phyloP scores from a whole-genome alignment of 2,797 vertebrate genomes.

The Pantherophis vulpinus region DNA sequence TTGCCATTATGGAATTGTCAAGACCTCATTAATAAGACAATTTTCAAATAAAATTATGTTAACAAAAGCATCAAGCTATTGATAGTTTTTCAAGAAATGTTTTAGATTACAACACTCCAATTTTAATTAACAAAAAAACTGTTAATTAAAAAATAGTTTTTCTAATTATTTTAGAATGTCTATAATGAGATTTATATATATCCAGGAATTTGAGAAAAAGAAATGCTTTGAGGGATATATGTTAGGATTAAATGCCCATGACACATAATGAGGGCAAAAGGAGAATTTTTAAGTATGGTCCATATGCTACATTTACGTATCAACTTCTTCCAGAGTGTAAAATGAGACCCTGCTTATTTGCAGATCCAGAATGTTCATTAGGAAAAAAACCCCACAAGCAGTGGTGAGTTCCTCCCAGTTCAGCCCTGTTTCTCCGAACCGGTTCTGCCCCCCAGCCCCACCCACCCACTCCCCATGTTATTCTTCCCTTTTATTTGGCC shows the following conservation, averaged over 20 bases:
- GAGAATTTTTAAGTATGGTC: not conserved
- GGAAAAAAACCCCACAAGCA: not conserved
- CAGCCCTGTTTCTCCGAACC: no score
- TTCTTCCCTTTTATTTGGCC: no score
- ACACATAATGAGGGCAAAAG: not conserved
- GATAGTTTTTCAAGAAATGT: not conserved
- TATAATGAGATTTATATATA: not conserved
- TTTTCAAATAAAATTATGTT: slow-evolving; percentile 10
- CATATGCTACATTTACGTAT: not conserved
- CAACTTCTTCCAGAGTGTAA: not conserved
- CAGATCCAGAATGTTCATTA: not conserved
- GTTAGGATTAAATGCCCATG: not conserved
- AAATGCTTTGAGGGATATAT: not conserved
- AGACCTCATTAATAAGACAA: slow-evolving; percentile 24
- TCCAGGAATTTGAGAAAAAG: not conserved
- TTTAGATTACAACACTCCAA: not conserved
- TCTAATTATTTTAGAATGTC: not conserved
- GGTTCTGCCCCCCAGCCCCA: no score
- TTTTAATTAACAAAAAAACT: slow-evolving; percentile 21
- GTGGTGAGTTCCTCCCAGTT: no score
- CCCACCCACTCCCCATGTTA: no score
- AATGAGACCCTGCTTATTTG: not conserved
- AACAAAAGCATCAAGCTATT: not conserved
- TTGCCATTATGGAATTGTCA: slow-evolving; percentile 29
- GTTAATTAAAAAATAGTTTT: slow-evolving; percentile 8